Evolutionary conservation across 2,888 invertebrate genomes (phyloP), one percentile per base, ranked within the genome.

Genomic region (Timema podura): DNA sequence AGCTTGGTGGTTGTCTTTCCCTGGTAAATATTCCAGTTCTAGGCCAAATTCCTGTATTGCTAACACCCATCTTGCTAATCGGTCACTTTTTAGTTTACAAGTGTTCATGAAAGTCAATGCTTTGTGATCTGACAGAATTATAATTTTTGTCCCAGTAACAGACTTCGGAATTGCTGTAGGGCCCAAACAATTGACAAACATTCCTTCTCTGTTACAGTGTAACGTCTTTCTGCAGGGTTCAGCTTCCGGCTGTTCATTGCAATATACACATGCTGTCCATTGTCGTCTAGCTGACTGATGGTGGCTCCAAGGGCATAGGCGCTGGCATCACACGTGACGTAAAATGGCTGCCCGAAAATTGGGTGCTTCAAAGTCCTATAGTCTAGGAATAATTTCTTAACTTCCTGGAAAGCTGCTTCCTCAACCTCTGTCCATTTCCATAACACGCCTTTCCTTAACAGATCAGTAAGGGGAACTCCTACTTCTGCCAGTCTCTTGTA

Each of bases 271-370:
- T 45, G 9, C 6, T 65, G 9, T 15, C 65, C 65, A 13, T n/a
- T 6, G 10, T 65, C 65, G 45, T 45, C 47, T 0, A 45, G 6
- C 8, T 67, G 74, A 44, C 59, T 65, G 8, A 73, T 51, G 3
- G 71, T 70, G 0, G 73, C 71, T 8, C 74, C 75, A 9, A 74
- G 54, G 13, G 74, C 76, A 11, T 44, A 48, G 69, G 74, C 71
- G 7, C 70, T 71, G 0, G 76, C 76, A 68, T 75, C 76, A 47
- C 69, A 67, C 5, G 70, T 64, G 0, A 74, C 46, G 0, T 68
- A 44, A 16, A 74, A 75, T 6, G 70, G 72, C 30, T 57, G 13
- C 5, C 44, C 65, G 67, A 75, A 75, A 64, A 75, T 70, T 2
- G 75, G 75, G 45, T 74, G 73, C 5, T 72, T 65, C 0, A 76